These are phyloP conservation scores for Mesoligia furuncula DNA, from an alignment of 2,888 invertebrate genomes.

Conservation along the genomic window DNA sequence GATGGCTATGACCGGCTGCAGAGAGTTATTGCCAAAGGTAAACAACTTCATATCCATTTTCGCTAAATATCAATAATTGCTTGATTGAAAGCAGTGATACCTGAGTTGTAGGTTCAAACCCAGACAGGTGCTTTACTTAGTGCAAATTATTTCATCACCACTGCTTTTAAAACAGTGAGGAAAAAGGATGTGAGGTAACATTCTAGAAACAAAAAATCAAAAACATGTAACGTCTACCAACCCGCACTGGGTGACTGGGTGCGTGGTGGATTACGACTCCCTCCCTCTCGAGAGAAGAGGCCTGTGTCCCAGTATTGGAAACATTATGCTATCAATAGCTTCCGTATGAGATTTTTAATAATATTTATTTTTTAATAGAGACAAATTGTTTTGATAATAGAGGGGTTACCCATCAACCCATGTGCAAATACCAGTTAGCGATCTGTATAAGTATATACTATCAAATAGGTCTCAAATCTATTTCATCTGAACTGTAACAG, in stretches of 20 bases:
- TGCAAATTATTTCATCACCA: too few species aligned
- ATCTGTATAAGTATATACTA: not conserved
- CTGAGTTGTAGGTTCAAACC: too few species aligned
- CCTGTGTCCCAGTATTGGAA: not conserved
- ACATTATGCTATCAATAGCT: constrained; percentile 2
- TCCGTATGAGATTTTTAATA: not conserved
- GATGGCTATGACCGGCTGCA: constrained; percentile 95
- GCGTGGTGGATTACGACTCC: too few species aligned
- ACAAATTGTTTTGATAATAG: not conserved
- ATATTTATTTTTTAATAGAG: not conserved
- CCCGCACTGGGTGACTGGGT: too few species aligned
- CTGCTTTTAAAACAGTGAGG: too few species aligned
- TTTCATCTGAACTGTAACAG: not conserved
- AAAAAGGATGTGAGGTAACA: too few species aligned
- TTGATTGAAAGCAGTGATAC: too few species aligned
- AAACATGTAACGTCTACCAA: too few species aligned
- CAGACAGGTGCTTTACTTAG: too few species aligned
- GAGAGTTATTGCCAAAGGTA: constrained; percentile 93
- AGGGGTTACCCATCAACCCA: constrained; percentile 14
- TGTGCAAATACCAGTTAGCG: not conserved
- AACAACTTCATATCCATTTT: constrained; percentile 12
- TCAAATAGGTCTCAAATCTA: constrained; percentile 4
- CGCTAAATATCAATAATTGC: constrained; percentile 8
- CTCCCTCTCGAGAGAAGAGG: too few species aligned
- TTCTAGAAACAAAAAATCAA: too few species aligned